A percentile compares a stretch with the other conserved stretches of the same genome.
These are phyloP conservation scores for Archips xylosteana DNA, from an alignment of 2,888 invertebrate species.

Conservation along the genomic window DNA sequence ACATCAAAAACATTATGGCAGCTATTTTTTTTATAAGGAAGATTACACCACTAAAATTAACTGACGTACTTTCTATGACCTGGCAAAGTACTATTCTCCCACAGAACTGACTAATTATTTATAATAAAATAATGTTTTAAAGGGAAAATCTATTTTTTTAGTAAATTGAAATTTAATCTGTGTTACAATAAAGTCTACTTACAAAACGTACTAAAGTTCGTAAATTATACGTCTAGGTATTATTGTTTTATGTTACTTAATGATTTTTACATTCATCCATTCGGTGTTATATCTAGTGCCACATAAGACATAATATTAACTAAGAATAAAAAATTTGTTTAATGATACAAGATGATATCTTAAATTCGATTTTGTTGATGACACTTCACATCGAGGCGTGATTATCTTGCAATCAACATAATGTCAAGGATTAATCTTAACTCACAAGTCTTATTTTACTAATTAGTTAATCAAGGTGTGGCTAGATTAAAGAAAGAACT, in stretches of 20 bases:
- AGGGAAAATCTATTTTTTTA: too few relatives aligned
- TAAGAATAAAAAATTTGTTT: neutral
- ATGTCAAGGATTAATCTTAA: slow-evolving; percentile 27
- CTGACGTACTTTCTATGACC: too few relatives aligned
- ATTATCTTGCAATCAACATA: slow-evolving; percentile 21
- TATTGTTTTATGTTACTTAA: neutral
- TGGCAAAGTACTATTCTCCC: too few relatives aligned
- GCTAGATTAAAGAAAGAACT: neutral
- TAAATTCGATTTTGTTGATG: slow-evolving; percentile 1
- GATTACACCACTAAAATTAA: too few relatives aligned
- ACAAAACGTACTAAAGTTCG: too few relatives aligned
- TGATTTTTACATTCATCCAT: neutral
- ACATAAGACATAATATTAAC: neutral
- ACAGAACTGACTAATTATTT: too few relatives aligned
- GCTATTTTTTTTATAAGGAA: too few relatives aligned
- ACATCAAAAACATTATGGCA: neutral
- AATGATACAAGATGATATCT: neutral
- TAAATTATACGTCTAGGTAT: too few relatives aligned
- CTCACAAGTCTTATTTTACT: slow-evolving; percentile 6
- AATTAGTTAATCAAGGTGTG: slow-evolving; percentile 12
- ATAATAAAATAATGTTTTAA: too few relatives aligned
- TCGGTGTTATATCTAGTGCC: neutral
- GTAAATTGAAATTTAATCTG: too few relatives aligned
- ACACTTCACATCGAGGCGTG: neutral
- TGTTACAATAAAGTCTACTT: too few relatives aligned